These are phyloP conservation scores for Kryptolebias marmoratus DNA, from an alignment of 2,113 vertebrate species.

Conservation along the genomic window DNA sequence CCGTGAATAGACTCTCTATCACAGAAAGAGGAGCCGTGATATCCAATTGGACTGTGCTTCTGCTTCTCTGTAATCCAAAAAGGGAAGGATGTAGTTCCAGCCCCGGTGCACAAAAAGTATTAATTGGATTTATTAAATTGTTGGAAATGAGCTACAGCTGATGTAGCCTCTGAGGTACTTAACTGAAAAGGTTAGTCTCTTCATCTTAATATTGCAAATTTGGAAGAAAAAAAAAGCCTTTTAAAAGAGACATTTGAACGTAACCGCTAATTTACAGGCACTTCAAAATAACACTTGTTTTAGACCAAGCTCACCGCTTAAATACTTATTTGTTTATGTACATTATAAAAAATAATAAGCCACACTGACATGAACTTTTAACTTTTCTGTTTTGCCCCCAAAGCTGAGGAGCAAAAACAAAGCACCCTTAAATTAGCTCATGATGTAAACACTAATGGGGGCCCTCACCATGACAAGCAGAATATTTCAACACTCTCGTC, in stretches of 20 bases:
- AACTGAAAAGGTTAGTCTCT: constrained; percentile 43
- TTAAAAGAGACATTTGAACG: constrained; percentile 22
- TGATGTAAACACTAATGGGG: constrained; percentile 90
- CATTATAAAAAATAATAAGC: constrained; percentile 28
- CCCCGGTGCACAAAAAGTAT: constrained; percentile 34
- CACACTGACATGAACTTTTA: constrained; percentile 46
- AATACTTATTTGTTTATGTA: constrained; percentile 38
- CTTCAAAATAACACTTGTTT: neutral
- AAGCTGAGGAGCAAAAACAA: constrained; percentile 90
- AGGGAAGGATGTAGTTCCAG: constrained; percentile 48
- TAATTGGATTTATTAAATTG: constrained; percentile 60
- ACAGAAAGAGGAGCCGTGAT: constrained; percentile 67
- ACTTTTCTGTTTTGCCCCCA: constrained; percentile 82
- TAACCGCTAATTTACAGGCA: neutral
- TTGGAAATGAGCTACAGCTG: constrained; percentile 60
- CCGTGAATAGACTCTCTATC: constrained; percentile 82
- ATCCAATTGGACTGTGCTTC: constrained; percentile 75
- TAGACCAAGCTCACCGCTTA: constrained; percentile 5
- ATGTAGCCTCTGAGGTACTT: constrained; percentile 43
- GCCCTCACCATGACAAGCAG: constrained; percentile 88
- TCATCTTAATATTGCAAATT: constrained; percentile 30
- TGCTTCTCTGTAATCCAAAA: constrained; percentile 62
- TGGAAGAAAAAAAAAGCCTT: constrained; percentile 31
- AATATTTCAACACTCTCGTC: constrained; percentile 86
- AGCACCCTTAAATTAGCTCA: constrained; percentile 92